These are phyloP conservation scores for Xenopus petersii DNA, from an alignment of 2,797 vertebrate genomes.

Conservation along the genomic window DNA sequence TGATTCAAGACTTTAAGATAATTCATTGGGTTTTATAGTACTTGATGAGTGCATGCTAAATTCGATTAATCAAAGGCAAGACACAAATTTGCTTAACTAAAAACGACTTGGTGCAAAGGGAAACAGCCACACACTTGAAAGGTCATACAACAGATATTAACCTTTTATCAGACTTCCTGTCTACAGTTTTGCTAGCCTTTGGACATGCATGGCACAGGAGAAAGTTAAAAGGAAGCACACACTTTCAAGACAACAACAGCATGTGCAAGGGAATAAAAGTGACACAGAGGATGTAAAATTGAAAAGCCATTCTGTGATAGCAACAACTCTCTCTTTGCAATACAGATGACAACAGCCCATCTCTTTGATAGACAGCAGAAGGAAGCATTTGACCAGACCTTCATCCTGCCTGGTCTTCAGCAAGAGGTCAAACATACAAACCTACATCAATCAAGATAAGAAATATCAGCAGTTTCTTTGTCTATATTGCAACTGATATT, in stretches of 20 bases:
- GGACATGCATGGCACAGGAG: slow-evolving; percentile 28
- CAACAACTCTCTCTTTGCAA: slow-evolving; percentile 40
- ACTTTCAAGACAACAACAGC: slow-evolving; percentile 45
- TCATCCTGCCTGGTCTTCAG: slow-evolving; percentile 56
- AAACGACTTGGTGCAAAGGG: background rate
- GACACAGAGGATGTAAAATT: slow-evolving; percentile 41
- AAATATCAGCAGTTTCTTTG: slow-evolving; percentile 27
- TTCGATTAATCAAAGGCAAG: background rate
- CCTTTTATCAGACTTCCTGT: slow-evolving; percentile 54
- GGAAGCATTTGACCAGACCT: slow-evolving; percentile 68
- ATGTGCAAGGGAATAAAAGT: slow-evolving; percentile 52
- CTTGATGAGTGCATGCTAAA: background rate
- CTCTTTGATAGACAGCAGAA: slow-evolving; percentile 66
- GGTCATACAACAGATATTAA: slow-evolving; percentile 36
- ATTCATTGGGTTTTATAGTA: background rate
- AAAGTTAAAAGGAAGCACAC: slow-evolving; percentile 48
- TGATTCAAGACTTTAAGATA: background rate
- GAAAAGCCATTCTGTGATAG: slow-evolving; percentile 49
- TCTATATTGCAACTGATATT: slow-evolving; percentile 26
- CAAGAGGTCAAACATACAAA: slow-evolving; percentile 59
- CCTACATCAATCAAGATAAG: slow-evolving; percentile 60
- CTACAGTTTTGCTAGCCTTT: slow-evolving; percentile 34
- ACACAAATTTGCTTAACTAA: background rate
- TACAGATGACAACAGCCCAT: slow-evolving; percentile 38
- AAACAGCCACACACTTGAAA: background rate